Conservation (phyloP, 2,113 vertebrate genomes). For the Hirundichthys speculiger region DNA sequence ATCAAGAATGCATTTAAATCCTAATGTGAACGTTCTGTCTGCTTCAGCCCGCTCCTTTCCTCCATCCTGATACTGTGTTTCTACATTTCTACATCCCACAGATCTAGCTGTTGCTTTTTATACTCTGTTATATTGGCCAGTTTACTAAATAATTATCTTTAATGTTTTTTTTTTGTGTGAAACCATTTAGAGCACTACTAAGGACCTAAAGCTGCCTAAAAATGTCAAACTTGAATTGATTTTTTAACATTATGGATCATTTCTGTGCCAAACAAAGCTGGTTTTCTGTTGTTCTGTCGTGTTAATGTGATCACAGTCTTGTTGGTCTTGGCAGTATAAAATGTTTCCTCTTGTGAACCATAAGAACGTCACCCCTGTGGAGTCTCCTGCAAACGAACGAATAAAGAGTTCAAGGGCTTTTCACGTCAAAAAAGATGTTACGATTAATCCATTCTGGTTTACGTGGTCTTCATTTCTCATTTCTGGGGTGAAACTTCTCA, state of each 20-base stretch:
- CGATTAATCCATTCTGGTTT: constrained; percentile 53
- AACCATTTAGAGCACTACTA: too few species aligned
- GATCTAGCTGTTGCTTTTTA: not conserved
- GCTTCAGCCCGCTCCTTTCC: not conserved
- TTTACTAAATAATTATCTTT: not conserved
- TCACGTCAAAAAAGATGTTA: constrained; percentile 13
- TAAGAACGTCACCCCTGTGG: not conserved
- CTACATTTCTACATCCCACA: not conserved
- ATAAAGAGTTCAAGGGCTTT: constrained; percentile 49
- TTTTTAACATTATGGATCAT: too few species aligned
- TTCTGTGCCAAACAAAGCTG: too few species aligned
- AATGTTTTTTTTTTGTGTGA: too few species aligned
- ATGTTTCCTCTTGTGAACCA: too few species aligned
- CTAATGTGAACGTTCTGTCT: not conserved
- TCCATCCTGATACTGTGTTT: not conserved
- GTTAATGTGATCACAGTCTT: too few species aligned
- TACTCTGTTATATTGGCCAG: too few species aligned
- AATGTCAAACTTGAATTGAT: too few species aligned
- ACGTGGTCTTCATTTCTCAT: not conserved
- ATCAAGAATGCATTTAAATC: too few species aligned
- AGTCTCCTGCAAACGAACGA: constrained; percentile 4
- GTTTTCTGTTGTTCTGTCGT: too few species aligned
- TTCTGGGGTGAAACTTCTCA: not conserved
- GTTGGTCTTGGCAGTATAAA: too few species aligned
- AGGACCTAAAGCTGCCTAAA: too few species aligned